Evolutionary conservation across 2,797 vertebrate species (phyloP), one percentile per base, ranked within the genome.

Genomic region (Antennarius maculatus): DNA sequence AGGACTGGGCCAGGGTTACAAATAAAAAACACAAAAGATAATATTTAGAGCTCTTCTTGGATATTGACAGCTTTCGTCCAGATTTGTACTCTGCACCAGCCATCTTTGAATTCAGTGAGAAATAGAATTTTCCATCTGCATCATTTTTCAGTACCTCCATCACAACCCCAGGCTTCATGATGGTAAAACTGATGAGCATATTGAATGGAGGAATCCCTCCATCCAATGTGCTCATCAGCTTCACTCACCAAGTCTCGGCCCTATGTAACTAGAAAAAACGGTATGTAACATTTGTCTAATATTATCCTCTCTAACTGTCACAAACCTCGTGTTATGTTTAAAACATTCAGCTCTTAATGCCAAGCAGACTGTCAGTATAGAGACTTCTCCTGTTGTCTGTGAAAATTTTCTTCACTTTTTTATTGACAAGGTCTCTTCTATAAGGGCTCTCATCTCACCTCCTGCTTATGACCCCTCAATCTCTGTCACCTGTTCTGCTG

Each of bases 101-200:
- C 77, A 43, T 57, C 58, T 80, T 52, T 53, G 14, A 69, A 53
- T 61, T 68, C 53, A 78, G 41, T 48, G 54, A 23, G 17, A 57
- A 60, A 49, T 17, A 29, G 42, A n/a, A 54, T 12, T 50, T 66
- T 27, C 7, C 58, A 41, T 48, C 27, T 18, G 55, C 18, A 27
- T n/a, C 29, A 51, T 61, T 41, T 66, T 41, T 51, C 45, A 63
- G 54, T 23, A 16, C 50, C 28, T 18, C 47, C 27, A 46, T 63
- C 70, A 60, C 17, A 39, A 43, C 56, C 46, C 29, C 42, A 16
- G 52, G 31, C 47, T 49, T 48, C 41, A 9, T 10, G 39, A 50
- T 23, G 52, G 16, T 7, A 17, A 39, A 5, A 71, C 61, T 52
- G 51, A 28, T 15, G 2, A 6, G 16, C 29, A 39, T 7, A 31